These are phyloP conservation scores for Phymatocera aterrima DNA, from an alignment of 2,888 invertebrate species.

Conservation along the genomic window DNA sequence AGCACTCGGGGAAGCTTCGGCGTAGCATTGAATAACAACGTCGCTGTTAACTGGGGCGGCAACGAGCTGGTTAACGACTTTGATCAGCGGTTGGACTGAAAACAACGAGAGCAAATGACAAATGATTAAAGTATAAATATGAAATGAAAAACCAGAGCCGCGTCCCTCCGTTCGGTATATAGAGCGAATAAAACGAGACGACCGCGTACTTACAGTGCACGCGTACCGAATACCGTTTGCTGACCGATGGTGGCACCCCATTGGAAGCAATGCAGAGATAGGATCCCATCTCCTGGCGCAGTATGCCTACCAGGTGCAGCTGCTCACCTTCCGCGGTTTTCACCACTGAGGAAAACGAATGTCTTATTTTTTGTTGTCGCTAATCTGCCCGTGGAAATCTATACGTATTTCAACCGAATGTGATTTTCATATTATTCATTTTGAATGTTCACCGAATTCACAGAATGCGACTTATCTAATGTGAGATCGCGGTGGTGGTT, in stretches of 20 bases:
- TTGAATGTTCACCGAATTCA: neutral
- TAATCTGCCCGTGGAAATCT: neutral
- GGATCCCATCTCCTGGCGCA: slow-evolving; percentile 87
- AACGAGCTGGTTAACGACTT: slow-evolving; percentile 88
- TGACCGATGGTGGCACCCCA: slow-evolving; percentile 86
- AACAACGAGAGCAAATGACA: slow-evolving; percentile 51
- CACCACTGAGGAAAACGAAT: slow-evolving; percentile 76
- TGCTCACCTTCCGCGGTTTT: slow-evolving; percentile 82
- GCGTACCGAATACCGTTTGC: slow-evolving; percentile 86
- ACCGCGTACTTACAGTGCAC: slow-evolving; percentile 77
- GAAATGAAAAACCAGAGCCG: slow-evolving; percentile 2
- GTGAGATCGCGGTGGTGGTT: neutral
- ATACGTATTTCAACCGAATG: neutral
- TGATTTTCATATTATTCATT: neutral
- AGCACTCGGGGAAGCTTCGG: slow-evolving; percentile 90
- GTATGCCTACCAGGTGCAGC: slow-evolving; percentile 82
- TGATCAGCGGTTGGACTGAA: slow-evolving; percentile 88
- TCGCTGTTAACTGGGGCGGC: slow-evolving; percentile 88
- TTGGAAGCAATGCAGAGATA: slow-evolving; percentile 90
- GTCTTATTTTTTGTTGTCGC: neutral
- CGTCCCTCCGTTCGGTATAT: neutral
- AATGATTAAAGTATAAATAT: neutral
- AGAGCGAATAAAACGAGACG: neutral
- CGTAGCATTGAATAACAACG: slow-evolving; percentile 88
- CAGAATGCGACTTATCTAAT: slow-evolving; percentile 7